These are phyloP conservation scores for Diploscapter pachys DNA, from an alignment of 1,140 invertebrate species.

Conservation along the genomic window DNA sequence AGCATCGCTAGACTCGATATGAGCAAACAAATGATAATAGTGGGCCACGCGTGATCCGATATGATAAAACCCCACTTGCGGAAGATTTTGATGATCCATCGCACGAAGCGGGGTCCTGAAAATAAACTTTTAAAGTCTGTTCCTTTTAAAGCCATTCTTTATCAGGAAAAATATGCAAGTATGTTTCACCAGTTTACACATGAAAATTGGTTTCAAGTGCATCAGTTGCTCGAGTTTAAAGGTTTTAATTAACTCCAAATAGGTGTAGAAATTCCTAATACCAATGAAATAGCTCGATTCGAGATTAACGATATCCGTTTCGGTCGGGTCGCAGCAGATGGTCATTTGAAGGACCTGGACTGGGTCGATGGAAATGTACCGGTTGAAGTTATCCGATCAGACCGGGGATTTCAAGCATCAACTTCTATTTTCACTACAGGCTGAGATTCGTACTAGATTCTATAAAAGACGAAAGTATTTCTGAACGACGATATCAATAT, in stretches of 20 bases:
- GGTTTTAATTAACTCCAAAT: not conserved
- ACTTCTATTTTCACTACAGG: no score
- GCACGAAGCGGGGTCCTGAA: slow-evolving; percentile 52
- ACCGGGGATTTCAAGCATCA: no score
- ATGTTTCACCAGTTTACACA: no score
- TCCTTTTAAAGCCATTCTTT: not conserved
- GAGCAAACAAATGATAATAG: slow-evolving; percentile 53
- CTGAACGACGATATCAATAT: no score
- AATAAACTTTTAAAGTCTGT: not conserved
- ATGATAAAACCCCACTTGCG: slow-evolving; percentile 53
- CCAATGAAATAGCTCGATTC: not conserved
- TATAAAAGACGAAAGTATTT: no score
- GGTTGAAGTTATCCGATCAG: no score
- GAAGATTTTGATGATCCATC: slow-evolving; percentile 48
- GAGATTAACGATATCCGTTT: no score
- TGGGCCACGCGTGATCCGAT: slow-evolving; percentile 51
- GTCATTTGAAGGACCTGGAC: no score
- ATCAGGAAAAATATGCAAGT: not conserved
- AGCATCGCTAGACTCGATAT: slow-evolving; percentile 48
- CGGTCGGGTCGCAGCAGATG: no score
- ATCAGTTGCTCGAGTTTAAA: not conserved
- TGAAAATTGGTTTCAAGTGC: no score
- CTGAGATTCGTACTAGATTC: no score
- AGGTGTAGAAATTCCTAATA: not conserved
- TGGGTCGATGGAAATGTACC: no score